Evolutionary conservation across 35 echinoderm and acorn worm genomes (phyloP).

Genomic region (Hemicentrotus pulcherrimus): DNA sequence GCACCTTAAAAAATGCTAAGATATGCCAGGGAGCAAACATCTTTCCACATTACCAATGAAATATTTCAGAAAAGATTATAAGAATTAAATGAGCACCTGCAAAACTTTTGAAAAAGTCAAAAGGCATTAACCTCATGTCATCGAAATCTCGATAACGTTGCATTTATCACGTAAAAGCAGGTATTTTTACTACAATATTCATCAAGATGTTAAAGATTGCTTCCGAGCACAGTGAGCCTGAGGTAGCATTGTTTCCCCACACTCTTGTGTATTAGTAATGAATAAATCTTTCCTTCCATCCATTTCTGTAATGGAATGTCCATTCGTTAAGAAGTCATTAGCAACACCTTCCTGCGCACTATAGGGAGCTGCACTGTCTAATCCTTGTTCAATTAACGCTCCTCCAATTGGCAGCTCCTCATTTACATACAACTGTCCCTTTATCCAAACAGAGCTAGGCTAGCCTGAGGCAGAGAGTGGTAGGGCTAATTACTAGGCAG

Average conservation of each 20-base stretch:
- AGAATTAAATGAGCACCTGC: too few relatives aligned
- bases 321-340: background rate
- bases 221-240: background rate
- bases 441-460: background rate
- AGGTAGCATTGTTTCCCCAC: background rate
- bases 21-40: background rate
- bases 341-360: background rate
- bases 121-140: too few relatives aligned
- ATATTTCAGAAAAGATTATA: too few relatives aligned
- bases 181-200: background rate
- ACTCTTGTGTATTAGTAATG: background rate
- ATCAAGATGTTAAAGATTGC: background rate
- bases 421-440: constrained; percentile 42
- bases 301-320: background rate
- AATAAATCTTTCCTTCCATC: background rate
- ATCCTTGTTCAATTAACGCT: constrained; percentile 44
- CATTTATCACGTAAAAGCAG: background rate
- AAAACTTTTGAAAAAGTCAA: too few relatives aligned
- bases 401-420: constrained; percentile 11
- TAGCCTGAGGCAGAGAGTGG: background rate
- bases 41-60: too few relatives aligned
- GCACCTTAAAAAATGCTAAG: background rate
- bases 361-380: background rate
- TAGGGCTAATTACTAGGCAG: constrained; percentile 33
- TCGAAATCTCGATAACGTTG: background rate